Evolutionary conservation across 2,888 invertebrate species (phyloP).

Genomic region (Acanthococcus lagerstroemiae): DNA sequence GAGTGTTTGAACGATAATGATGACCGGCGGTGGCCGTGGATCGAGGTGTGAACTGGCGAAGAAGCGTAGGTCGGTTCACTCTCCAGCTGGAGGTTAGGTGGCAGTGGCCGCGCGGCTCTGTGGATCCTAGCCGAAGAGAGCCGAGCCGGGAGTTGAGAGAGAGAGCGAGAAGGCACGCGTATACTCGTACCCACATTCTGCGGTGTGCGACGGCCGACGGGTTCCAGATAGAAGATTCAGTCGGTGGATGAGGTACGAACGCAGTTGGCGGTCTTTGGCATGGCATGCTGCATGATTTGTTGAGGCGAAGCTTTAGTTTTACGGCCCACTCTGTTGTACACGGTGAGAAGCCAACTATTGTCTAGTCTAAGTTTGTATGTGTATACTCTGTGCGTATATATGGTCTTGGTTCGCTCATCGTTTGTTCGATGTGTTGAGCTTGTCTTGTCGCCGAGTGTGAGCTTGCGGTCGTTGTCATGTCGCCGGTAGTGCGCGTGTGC

Average conservation of each 20-base stretch:
- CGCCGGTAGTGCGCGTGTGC: no score
- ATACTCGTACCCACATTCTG: no score
- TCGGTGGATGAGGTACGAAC: slow-evolving; percentile 16
- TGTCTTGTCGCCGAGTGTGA: neutral
- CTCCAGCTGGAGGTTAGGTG: slow-evolving; percentile 16
- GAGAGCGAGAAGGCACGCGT: neutral
- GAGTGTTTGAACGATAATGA: slow-evolving; percentile 20
- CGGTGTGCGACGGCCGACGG: slow-evolving; percentile 2
- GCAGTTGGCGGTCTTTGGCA: slow-evolving; percentile 22
- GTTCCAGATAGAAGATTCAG: slow-evolving; percentile 2
- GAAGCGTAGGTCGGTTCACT: slow-evolving; percentile 7
- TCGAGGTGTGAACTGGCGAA: slow-evolving; percentile 22
- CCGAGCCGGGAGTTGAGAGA: neutral
- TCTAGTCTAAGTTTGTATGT: slow-evolving; percentile 21
- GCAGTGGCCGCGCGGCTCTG: slow-evolving; percentile 6
- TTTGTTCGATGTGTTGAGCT: neutral
- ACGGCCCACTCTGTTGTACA: slow-evolving; percentile 15
- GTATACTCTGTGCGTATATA: slow-evolving; percentile 12
- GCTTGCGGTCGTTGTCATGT: no score
- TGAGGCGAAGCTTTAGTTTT: slow-evolving; percentile 17
- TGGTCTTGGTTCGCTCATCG: neutral
- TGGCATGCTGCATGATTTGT: slow-evolving; percentile 26
- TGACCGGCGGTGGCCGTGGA: slow-evolving; percentile 16
- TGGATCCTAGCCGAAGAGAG: no score
- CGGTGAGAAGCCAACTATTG: slow-evolving; percentile 11